phyloP scores from a whole-genome alignment of 2,888 invertebrate genomes.

The Brachycybe producta region DNA sequence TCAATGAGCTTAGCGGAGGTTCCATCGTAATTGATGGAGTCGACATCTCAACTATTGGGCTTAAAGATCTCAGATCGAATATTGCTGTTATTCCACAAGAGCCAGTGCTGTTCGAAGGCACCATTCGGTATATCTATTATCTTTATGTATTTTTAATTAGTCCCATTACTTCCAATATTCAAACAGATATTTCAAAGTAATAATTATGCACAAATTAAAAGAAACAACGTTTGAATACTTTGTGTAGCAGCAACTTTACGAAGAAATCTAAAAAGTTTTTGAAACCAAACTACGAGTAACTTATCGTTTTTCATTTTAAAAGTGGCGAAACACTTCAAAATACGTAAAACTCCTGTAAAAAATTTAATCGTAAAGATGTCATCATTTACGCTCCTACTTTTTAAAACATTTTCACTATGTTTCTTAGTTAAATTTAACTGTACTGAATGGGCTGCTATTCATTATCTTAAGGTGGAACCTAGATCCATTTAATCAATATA shows the following conservation, averaged over 20 bases:
- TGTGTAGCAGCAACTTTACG: background rate
- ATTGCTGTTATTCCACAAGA: conserved; percentile 32
- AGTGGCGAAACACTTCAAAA: too few relatives aligned
- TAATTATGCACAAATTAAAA: too few relatives aligned
- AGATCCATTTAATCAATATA: conserved; percentile 34
- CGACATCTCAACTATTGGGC: conserved; percentile 39
- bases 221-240: too few relatives aligned
- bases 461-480: conserved; percentile 35
- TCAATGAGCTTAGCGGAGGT: conserved; percentile 44
- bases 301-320: too few relatives aligned
- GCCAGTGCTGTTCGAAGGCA: conserved; percentile 31
- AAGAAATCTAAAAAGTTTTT: too few relatives aligned
- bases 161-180: too few relatives aligned
- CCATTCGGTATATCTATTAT: conserved; percentile 28
- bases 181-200: too few relatives aligned
- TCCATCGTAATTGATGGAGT: conserved; percentile 41
- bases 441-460: background rate
- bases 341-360: too few relatives aligned
- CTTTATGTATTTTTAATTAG: too few relatives aligned
- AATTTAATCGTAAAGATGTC: background rate
- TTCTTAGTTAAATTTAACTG: background rate
- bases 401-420: background rate
- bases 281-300: too few relatives aligned
- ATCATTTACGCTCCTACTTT: background rate
- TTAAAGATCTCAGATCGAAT: conserved; percentile 29